A percentile compares a stretch with the other conserved stretches of the same genome.
These are phyloP conservation scores for Cyclopterus lumpus DNA, from an alignment of 2,797 vertebrate species.

Conservation along the genomic window DNA sequence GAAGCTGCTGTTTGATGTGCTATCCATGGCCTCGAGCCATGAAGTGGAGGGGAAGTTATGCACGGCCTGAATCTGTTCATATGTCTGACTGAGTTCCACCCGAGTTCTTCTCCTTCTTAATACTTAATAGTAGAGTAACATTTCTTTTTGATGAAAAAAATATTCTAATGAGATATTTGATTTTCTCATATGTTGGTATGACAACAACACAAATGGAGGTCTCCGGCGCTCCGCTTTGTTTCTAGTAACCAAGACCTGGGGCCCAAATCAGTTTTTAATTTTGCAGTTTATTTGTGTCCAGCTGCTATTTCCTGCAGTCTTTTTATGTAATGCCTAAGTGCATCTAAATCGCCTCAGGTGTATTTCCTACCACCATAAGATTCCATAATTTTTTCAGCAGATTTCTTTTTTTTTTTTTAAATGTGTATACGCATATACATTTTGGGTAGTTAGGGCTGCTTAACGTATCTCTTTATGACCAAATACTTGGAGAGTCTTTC, in stretches of 20 bases:
- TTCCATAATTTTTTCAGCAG: background rate
- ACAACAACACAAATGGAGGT: background rate
- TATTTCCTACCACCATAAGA: background rate
- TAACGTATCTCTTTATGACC: slow-evolving; percentile 20
- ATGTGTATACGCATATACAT: background rate
- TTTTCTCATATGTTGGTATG: background rate
- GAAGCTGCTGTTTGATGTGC: slow-evolving; percentile 78
- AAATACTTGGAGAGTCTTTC: slow-evolving; percentile 17
- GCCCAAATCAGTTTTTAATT: background rate
- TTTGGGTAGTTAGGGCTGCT: background rate
- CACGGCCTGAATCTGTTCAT: slow-evolving; percentile 68
- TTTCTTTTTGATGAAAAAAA: background rate
- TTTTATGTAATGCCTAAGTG: background rate
- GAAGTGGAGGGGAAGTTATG: slow-evolving; percentile 62
- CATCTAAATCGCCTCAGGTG: background rate
- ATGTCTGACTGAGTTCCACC: slow-evolving; percentile 45
- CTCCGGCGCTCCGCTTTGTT: background rate
- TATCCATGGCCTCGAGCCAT: slow-evolving; percentile 75
- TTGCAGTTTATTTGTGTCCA: background rate
- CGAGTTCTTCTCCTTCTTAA: slow-evolving; percentile 7
- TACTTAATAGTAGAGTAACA: slow-evolving; percentile 10
- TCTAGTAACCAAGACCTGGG: background rate
- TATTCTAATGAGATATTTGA: background rate
- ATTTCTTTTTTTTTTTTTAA: background rate
- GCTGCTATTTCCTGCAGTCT: background rate